Conservation (phyloP, 1,140 invertebrate species). For the Euura lappo region DNA sequence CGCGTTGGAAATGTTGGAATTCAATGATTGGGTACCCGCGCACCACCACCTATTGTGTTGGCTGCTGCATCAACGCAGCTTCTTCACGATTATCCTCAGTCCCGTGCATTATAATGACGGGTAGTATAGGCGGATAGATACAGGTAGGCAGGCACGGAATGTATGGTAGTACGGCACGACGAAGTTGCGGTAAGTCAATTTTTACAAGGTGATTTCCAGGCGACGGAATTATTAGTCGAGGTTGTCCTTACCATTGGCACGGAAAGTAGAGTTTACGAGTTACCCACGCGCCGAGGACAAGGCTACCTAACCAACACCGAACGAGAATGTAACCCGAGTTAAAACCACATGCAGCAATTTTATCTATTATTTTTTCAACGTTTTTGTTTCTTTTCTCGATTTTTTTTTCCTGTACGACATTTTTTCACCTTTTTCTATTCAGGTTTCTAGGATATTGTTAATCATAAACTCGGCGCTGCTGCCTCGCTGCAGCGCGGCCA, state of each 20-base stretch:
- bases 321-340: slow-evolving; percentile 2
- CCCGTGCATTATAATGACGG: too few relatives aligned
- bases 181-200: not conserved
- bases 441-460: slow-evolving; percentile 1
- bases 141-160: too few relatives aligned
- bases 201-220: not conserved
- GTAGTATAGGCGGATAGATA: too few relatives aligned
- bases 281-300: not conserved
- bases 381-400: too few relatives aligned
- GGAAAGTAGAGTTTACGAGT: not conserved
- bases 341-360: not conserved
- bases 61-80: too few relatives aligned
- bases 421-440: slow-evolving; percentile 1
- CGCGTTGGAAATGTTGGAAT: too few relatives aligned
- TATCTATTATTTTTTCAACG: not conserved
- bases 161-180: too few relatives aligned
- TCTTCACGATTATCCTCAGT: too few relatives aligned
- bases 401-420: not conserved
- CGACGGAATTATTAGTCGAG: not conserved
- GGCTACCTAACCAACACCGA: not conserved
- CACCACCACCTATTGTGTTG: too few relatives aligned
- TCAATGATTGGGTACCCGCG: too few relatives aligned
- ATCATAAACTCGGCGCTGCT: not conserved
- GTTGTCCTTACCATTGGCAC: slow-evolving; percentile 6
- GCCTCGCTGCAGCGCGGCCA: not conserved